A percentile compares a stretch with the other conserved stretches of the same genome.
phyloP scores from a whole-genome alignment of 2,113 vertebrate genomes.

The Lagopus leucura region DNA sequence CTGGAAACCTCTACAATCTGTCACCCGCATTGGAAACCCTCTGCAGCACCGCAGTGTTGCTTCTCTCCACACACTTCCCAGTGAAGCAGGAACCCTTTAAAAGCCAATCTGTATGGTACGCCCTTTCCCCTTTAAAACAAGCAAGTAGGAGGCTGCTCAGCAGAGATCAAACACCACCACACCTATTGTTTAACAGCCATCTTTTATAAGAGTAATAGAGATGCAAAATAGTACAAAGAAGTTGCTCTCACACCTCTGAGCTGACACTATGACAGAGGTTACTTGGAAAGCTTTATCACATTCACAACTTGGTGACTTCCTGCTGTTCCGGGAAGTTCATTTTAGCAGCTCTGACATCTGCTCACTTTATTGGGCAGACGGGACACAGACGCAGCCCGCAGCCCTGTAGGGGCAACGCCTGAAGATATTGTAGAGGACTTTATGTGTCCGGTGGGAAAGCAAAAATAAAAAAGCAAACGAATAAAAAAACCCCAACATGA shows the following conservation, averaged over 20 bases:
- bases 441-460: neutral
- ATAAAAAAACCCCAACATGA: neutral
- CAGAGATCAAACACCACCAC: neutral
- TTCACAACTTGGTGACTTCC: neutral
- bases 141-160: neutral
- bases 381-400: neutral
- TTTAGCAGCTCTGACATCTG: neutral
- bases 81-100: neutral
- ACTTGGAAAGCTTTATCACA: neutral
- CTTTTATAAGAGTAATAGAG: neutral
- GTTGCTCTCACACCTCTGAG: neutral
- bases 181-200: neutral
- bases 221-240: neutral
- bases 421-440: neutral
- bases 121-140: neutral
- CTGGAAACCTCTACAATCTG: neutral
- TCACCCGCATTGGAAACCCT: neutral
- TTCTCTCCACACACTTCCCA: neutral
- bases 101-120: neutral
- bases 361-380: neutral
- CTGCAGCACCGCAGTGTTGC: neutral
- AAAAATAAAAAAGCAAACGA: neutral
- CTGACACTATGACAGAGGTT: fast-evolving
- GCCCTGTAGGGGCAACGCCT: neutral
- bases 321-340: neutral